phyloP scores from a whole-genome alignment of 1,140 invertebrate species.

The Dendroctonus valens region DNA sequence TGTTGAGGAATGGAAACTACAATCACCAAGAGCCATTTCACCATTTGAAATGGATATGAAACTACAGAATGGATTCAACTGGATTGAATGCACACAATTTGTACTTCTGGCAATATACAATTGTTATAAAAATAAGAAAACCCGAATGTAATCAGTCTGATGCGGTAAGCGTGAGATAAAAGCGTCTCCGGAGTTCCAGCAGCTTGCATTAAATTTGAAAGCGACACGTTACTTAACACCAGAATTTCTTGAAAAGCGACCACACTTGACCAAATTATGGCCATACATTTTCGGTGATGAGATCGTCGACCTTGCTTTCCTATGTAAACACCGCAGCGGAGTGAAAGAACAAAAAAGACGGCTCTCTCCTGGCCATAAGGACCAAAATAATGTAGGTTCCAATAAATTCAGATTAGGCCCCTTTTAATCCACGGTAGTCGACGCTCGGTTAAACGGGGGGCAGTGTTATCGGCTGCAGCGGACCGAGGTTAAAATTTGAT shows the following conservation, averaged over 20 bases:
- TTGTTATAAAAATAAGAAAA: too few species aligned
- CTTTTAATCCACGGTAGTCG: conserved; percentile 39
- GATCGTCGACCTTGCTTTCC: conserved; percentile 24
- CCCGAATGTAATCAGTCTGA: too few species aligned
- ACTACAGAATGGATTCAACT: too few species aligned
- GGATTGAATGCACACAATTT: too few species aligned
- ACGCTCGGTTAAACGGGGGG: conserved; percentile 35
- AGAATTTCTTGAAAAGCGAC: conserved; percentile 4
- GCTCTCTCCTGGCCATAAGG: conserved; percentile 22
- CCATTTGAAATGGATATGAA: too few species aligned
- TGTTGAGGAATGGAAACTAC: too few species aligned
- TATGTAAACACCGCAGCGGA: conserved; percentile 25
- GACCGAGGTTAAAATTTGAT: conserved; percentile 34
- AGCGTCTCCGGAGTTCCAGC: too few species aligned
- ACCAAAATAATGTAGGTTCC: conserved; percentile 36
- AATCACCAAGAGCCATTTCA: too few species aligned
- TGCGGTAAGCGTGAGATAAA: too few species aligned
- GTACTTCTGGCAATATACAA: too few species aligned
- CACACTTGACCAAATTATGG: conserved; percentile 12
- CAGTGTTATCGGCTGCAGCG: conserved; percentile 31
- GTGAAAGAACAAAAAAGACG: conserved; percentile 29
- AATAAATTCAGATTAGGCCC: conserved; percentile 41
- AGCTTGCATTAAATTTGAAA: neutral
- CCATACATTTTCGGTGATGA: conserved; percentile 7
- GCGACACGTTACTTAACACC: neutral